Evolutionary conservation across 64 coral and sea anemone species (phyloP).

Genomic region (Catalaphyllia jardinei): DNA sequence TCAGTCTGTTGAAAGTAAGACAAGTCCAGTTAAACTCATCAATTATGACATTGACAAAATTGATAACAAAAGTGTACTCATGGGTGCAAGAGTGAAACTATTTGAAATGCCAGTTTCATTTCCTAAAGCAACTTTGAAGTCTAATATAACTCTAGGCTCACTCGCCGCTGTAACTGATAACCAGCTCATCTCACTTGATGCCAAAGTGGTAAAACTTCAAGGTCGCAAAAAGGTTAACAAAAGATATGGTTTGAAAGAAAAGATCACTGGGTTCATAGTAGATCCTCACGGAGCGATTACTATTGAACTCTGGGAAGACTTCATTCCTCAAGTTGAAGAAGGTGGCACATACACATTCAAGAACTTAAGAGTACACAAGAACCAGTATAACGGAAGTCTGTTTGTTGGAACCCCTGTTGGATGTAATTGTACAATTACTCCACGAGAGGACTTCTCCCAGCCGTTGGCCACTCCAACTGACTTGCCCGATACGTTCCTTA

Average conservation of each 20-base stretch:
- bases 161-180: too few relatives aligned
- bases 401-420: too few relatives aligned
- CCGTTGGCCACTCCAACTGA: neutral
- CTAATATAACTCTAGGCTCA: neutral
- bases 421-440: too few relatives aligned
- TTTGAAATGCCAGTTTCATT: constrained; percentile 21
- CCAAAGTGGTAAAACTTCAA: too few relatives aligned
- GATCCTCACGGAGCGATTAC: neutral
- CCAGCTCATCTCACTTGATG: too few relatives aligned
- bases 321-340: neutral
- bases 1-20: neutral
- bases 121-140: constrained; percentile 2
- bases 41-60: neutral
- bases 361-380: neutral
- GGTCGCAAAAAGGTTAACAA: too few relatives aligned
- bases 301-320: constrained; percentile 1
- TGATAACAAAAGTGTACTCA: constrained; percentile 14
- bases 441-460: neutral
- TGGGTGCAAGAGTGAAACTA: constrained; percentile 7
- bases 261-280: too few relatives aligned
- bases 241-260: too few relatives aligned
- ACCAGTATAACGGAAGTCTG: neutral
- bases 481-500: neutral
- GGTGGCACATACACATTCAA: neutral
- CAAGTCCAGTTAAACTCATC: neutral